Evolutionary conservation across 2,888 invertebrate species (phyloP), one percentile per base, ranked within the genome.

Genomic region (Dicycla oo): DNA sequence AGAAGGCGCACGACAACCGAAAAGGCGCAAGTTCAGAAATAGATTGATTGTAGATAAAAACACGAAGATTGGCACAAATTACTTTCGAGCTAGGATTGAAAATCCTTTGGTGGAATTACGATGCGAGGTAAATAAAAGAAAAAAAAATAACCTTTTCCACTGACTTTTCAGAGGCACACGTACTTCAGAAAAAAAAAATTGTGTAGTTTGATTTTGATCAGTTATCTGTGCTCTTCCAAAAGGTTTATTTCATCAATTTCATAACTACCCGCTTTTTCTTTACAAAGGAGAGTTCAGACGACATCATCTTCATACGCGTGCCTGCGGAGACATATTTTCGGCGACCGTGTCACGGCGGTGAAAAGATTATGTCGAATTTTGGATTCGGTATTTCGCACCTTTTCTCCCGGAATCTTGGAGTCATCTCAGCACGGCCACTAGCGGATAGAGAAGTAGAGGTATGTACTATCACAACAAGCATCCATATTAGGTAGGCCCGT

Each of bases 21-120:
- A 90, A 69, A 88, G 89, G 40, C 92, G 93, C 2, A 91, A 88
- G 49, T 23, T 86, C 20, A 87, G 84, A 63, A 87, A 86, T 58
- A 88, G 82, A 77, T 79, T 94, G 61, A 93, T 93, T 11, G 81
- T 95, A 3, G 95, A 95, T 78, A 94, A 91, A 79, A 90, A 83
- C 67, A 94, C 69, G 0, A 89, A 91, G 82, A 83, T 95, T 0
- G 78, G 74, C 47, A 51, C 88, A 0, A 86, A 88, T 51, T 83
- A 83, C 10, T 77, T 94, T n/a, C 87, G 91, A 30, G 75, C 90
- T 2, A 89, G 95, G 43, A 87, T 94, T 51, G 87, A 85, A 15
- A 91, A 93, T 77, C 84, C 86, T 0, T 62, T 81, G 1, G 89
- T 95, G 15, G 95, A 95, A 38, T 77, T 93, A 47, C 85, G 94